Base-by-base conservation (phyloP, 2,888 invertebrate species). In the Orthosia gracilis region DNA sequence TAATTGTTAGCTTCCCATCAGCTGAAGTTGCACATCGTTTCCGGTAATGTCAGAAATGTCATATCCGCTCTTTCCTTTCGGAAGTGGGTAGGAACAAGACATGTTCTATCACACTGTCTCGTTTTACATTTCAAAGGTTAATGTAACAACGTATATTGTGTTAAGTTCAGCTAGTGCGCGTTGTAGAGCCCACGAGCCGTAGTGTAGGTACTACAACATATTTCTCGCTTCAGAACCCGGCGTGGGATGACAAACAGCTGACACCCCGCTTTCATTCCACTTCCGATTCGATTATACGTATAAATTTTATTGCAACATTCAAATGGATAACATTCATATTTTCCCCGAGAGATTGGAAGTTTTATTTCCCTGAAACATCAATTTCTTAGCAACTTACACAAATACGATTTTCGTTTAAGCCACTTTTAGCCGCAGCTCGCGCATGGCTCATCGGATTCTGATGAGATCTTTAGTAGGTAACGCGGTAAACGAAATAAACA, bases 181-280 rank as follows among this genome's bases (percentile, higher is more conserved):
- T 54, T 81, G 70, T 70, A 63, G 80, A 65, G 62, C n/a, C 55
- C 70, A 21, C n/a, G 15, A 45, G n/a, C 69, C 40, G 40, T 50
- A 65, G 52, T 79, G 58, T 79, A 76, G 23, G 13, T 23, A 23
- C 62, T 47, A 69, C 64, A 80, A 75, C 72, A 80, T 68, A 84
- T 84, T 84, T 76, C 76, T 70, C 82, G 85, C 81, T 73, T 67
- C 76, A 86, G 61, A 76, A 72, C 76, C 23, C 70, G 47, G 78
- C 86, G 85, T 85, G 85, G 85, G 85, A 85, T 67, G 73, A 86
- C 45, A 61, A 59, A 66, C 83, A 84, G 81, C 84, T 82, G 85
- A 76, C 82, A 84, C 49, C 18, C 15, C 61, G 69, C 58, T 84
- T 72, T 72, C 76, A 80, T 75, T 69, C 57, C 81, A 71, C 54